Evolutionary conservation across 2,113 vertebrate genomes (phyloP).

Genomic region (Salminus brasiliensis): DNA sequence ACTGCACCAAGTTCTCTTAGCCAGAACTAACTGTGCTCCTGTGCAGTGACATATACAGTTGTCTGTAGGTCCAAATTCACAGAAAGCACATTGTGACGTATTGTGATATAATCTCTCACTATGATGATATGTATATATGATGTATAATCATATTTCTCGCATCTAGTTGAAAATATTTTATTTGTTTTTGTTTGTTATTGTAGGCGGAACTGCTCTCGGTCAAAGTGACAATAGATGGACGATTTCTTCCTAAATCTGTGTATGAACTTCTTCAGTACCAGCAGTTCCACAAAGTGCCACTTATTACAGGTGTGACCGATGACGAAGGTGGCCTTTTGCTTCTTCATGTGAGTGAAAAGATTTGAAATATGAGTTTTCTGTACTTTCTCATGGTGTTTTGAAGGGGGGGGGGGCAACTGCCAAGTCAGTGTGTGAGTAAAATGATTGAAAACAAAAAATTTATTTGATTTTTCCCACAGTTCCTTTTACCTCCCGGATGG

Average conservation of each 20-base stretch:
- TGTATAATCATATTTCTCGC: no score
- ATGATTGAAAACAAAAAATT: background rate
- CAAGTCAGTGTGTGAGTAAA: constrained; percentile 37
- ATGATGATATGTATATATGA: no score
- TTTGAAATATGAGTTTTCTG: no score
- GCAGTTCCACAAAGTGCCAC: constrained; percentile 52
- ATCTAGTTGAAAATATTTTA: no score
- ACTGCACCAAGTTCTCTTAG: no score
- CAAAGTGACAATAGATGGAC: constrained; percentile 45
- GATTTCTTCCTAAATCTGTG: constrained; percentile 46
- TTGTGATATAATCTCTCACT: no score
- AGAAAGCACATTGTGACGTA: no score
- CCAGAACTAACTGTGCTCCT: no score
- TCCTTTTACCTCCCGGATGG: constrained; percentile 67
- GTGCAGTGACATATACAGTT: no score
- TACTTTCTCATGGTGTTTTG: background rate
- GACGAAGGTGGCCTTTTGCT: constrained; percentile 54
- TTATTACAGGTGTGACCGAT: constrained; percentile 56
- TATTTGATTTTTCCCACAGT: constrained; percentile 45
- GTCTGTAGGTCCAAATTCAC: no score
- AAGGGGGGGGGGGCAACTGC: no score
- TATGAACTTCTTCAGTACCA: constrained; percentile 44
- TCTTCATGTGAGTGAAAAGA: constrained; percentile 40
- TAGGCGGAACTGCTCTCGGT: background rate
- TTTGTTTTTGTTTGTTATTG: background rate